Base-by-base conservation (phyloP, 2,113 vertebrate genomes). In the Chauna torquata region DNA sequence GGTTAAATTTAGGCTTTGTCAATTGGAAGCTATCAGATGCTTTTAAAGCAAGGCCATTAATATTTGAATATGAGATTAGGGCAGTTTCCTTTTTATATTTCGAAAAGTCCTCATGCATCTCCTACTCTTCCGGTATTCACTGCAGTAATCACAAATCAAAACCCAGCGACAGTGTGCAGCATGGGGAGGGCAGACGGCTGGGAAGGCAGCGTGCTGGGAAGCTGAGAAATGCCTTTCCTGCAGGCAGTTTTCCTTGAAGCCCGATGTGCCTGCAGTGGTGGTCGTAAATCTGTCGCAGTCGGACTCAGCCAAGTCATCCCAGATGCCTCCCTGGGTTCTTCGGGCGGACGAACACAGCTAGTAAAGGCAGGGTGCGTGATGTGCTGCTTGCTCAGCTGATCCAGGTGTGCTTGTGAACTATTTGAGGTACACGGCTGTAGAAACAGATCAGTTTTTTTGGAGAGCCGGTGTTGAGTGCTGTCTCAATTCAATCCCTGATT, bases 21-120 rank as follows among this genome's bases (percentile, higher is more conserved):
- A 83, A 45, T 84, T 62, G 86, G 69, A 92, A 94, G 50, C 58
- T 70, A 45, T 66, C 77, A 38, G 88, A 91, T 91, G 93, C 92
- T 96, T 93, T 97, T 92, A 96, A 68, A 78, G 47, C 47, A 36
- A 79, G 77, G 69, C 77, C 88, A 93, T 97, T 95, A 96, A 94
- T 95, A 94, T 86, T 91, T 93, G 90, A 96, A 42, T 57, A 70
- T 22, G 42, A 70, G 82, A 88, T 90, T 20, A 74, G 62, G 79
- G 55, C 88, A 47, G 83, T 75, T 94, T 79, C 87, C 87, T 82
- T 95, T 85, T 88, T 49, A 22, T 42, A 42, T 75, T 88, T 75
- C 3, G 3, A 34, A 32, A 92, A 70, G 64, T 59, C 34, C 64
- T 90, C 34, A 0, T 47, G 30, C 52, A 59, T 81, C 80, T 93